Evolutionary conservation across 37 sponge, comb jelly and placozoan genomes (phyloP).

Genomic region (Geodia barretti): DNA sequence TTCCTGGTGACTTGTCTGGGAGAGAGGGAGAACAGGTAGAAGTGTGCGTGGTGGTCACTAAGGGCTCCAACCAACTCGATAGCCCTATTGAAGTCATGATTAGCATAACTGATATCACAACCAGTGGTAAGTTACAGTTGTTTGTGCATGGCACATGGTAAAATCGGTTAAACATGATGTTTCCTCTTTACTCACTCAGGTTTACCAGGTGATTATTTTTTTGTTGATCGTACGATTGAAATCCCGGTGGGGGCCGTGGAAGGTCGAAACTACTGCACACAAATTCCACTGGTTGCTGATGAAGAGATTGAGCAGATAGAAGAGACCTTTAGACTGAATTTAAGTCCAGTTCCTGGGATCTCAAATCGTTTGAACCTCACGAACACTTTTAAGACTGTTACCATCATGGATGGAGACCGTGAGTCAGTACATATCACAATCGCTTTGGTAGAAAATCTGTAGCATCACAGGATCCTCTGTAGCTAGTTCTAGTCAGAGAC

Average conservation of each 20-base stretch:
- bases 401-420: neutral
- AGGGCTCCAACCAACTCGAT: neutral
- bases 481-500: neutral
- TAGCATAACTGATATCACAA: neutral
- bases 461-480: neutral
- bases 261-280: neutral
- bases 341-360: neutral
- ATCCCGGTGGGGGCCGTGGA: neutral
- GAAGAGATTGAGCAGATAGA: neutral
- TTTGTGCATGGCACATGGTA: neutral
- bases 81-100: neutral
- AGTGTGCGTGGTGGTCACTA: neutral
- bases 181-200: neutral
- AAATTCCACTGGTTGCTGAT: neutral
- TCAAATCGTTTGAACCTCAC: neutral
- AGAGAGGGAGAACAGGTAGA: neutral
- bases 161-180: neutral
- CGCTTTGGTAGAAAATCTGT: neutral
- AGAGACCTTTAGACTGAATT: neutral
- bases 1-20: neutral
- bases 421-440: too few relatives aligned
- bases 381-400: neutral
- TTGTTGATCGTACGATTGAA: too few relatives aligned
- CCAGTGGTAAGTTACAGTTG: neutral
- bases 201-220: neutral